Evolutionary conservation across 2,797 vertebrate genomes (phyloP).

Genomic region (Syndactyla subalaris): DNA sequence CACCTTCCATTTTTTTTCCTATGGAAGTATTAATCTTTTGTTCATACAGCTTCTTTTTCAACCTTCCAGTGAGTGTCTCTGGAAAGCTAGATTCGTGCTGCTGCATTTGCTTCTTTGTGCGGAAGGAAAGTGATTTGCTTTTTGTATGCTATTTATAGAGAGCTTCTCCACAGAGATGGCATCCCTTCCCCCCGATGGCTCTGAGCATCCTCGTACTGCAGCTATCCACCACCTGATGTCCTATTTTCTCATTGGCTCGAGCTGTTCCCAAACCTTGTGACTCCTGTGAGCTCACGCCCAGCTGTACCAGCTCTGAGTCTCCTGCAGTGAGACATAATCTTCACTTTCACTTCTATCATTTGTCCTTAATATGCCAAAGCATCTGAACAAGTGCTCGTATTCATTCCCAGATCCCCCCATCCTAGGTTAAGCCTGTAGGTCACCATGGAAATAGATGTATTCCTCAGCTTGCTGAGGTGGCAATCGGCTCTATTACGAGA

Average conservation of each 20-base stretch:
- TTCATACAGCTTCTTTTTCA: neutral
- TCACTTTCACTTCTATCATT: conserved; percentile 42
- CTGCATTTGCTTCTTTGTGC: conserved; percentile 24
- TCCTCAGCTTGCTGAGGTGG: neutral
- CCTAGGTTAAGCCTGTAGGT: neutral
- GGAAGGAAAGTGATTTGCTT: conserved; percentile 28
- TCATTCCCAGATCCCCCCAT: neutral
- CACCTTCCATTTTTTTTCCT: neutral
- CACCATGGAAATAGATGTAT: neutral
- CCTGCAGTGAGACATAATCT: conserved; percentile 48
- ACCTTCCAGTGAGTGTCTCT: neutral
- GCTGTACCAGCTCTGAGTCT: neutral
- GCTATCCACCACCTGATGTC: conserved; percentile 55
- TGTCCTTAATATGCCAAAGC: conserved; percentile 13
- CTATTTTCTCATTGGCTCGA: conserved; percentile 69
- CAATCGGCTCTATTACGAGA: neutral
- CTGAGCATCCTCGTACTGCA: neutral
- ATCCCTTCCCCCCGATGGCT: neutral
- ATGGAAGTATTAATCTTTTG: rapidly evolving
- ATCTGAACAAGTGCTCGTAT: neutral
- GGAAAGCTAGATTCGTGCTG: neutral
- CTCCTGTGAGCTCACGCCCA: conserved; percentile 23
- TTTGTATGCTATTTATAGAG: conserved; percentile 62
- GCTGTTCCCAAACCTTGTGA: conserved; percentile 62
- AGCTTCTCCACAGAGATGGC: conserved; percentile 16